These are phyloP conservation scores for Drosophila seguyi DNA, from an alignment of 1,140 invertebrate species.

Conservation along the genomic window DNA sequence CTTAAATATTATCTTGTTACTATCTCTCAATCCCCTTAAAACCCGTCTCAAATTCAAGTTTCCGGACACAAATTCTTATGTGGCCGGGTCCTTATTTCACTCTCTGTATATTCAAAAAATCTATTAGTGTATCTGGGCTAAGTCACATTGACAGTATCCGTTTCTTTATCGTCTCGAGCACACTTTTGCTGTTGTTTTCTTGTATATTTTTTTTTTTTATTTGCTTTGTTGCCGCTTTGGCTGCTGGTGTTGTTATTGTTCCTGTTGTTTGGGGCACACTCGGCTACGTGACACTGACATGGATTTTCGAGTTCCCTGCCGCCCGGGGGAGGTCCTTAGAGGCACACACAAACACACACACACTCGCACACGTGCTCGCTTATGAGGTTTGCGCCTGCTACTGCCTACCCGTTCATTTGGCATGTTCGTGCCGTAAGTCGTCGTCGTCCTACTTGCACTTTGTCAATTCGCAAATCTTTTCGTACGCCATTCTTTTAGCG, in stretches of 20 bases:
- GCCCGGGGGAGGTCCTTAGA: constrained; percentile 71
- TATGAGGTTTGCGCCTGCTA: constrained; percentile 22
- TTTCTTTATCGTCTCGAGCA: constrained; percentile 47
- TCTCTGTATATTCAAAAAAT: constrained; percentile 11
- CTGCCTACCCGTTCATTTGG: constrained; percentile 50
- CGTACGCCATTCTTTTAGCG: constrained; percentile 63
- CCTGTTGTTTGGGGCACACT: constrained; percentile 61
- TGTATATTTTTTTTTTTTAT: constrained; percentile 1
- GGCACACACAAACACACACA: constrained; percentile 24
- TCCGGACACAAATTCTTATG: neutral
- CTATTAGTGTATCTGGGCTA: constrained; percentile 51
- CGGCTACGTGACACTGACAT: constrained; percentile 81
- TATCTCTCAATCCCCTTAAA: neutral
- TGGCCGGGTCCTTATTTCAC: constrained; percentile 9
- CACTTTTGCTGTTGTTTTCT: constrained; percentile 48
- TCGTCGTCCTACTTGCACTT: constrained; percentile 65
- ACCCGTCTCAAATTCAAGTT: neutral
- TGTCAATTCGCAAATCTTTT: constrained; percentile 84
- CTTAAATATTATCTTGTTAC: neutral
- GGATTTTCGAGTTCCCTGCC: constrained; percentile 79
- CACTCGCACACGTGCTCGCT: constrained; percentile 28
- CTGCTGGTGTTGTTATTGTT: constrained; percentile 44
- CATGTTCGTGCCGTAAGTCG: constrained; percentile 43
- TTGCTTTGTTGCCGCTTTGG: constrained; percentile 34
- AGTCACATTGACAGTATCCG: constrained; percentile 44